Evolutionary conservation across 1,140 invertebrate genomes (phyloP).

Genomic region (Phthorimaea operculella): DNA sequence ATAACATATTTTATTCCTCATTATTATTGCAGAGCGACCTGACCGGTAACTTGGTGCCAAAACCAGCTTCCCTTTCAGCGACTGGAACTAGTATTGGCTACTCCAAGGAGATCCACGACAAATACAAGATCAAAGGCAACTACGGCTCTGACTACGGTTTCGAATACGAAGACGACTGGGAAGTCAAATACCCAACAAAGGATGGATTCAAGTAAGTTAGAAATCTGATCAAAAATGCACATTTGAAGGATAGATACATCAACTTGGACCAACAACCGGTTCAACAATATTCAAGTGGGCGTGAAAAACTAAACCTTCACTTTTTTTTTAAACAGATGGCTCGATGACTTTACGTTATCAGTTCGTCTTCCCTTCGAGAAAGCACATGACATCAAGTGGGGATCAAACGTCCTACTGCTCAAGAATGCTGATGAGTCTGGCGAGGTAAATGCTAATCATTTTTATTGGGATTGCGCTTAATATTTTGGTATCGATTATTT

Average conservation of each 20-base stretch:
- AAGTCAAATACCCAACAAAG: background rate
- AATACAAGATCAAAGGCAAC: conserved; percentile 48
- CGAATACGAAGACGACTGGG: conserved; percentile 27
- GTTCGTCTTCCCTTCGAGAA: conserved; percentile 54
- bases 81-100: conserved; percentile 22
- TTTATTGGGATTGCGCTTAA: too few species aligned
- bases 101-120: conserved; percentile 42
- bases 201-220: background rate
- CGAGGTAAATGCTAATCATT: conserved; percentile 33
- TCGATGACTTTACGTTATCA: conserved; percentile 29
- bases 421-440: conserved; percentile 19
- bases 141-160: conserved; percentile 48
- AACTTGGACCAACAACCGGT: too few species aligned
- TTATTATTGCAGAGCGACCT: conserved; percentile 32
- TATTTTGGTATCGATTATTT: too few species aligned
- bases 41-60: conserved; percentile 42
- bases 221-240: too few species aligned
- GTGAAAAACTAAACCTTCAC: background rate
- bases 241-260: too few species aligned
- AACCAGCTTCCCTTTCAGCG: conserved; percentile 43
- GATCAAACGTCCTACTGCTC: conserved; percentile 31
- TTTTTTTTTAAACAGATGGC: conserved; percentile 23
- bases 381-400: conserved; percentile 55
- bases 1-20: too few species aligned
- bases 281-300: too few species aligned